Percentiles rank a stretch among this genome's conserved stretches.
Evolutionary conservation across 2,113 vertebrate species (phyloP).

Genomic region (Hystrix cristata): DNA sequence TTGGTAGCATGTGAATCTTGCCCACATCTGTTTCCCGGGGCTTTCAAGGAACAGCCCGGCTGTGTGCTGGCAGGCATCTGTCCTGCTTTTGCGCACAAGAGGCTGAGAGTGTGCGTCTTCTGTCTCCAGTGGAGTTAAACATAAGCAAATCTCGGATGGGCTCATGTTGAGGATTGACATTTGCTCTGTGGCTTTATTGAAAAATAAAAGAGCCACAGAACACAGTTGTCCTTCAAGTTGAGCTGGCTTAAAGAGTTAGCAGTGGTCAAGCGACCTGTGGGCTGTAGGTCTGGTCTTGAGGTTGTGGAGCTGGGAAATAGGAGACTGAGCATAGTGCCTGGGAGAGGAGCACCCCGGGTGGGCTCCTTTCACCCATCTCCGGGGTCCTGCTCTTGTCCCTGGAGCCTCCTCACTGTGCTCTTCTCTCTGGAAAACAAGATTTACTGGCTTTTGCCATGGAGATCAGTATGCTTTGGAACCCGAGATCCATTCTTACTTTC

Average conservation of each 20-base stretch:
- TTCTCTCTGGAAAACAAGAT: not conserved
- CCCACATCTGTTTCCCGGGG: not conserved
- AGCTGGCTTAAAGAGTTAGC: too few relatives aligned
- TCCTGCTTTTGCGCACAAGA: fast-evolving
- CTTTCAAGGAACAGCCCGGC: not conserved
- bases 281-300: not conserved
- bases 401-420: not conserved
- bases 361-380: not conserved
- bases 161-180: not conserved
- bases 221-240: not conserved
- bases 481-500: not conserved
- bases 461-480: not conserved
- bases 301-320: not conserved
- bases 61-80: not conserved
- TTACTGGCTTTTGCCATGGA: not conserved
- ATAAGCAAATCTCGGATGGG: not conserved
- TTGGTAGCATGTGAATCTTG: not conserved
- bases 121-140: not conserved
- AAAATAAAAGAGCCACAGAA: not conserved
- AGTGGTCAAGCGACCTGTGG: fast-evolving
- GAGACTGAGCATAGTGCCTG: too few relatives aligned
- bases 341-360: fast-evolving
- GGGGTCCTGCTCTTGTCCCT: not conserved
- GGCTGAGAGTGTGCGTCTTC: not conserved
- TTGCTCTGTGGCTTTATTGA: not conserved